Evolutionary conservation across 2,113 vertebrate genomes (phyloP).

Genomic region (Arvicanthis niloticus): DNA sequence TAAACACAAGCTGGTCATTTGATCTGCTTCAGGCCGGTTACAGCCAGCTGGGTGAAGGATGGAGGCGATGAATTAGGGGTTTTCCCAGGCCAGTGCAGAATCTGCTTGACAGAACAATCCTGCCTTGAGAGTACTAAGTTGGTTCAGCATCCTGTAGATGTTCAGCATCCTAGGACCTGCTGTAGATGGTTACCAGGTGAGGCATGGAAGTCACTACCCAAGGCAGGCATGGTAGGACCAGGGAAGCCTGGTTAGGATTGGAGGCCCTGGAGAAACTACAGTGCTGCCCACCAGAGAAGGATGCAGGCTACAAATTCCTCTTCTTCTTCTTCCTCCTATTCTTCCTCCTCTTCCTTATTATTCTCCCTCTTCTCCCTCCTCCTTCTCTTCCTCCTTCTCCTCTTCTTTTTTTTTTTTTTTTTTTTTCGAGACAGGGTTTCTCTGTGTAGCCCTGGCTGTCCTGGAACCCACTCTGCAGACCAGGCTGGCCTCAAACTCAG

Average conservation of each 20-base stretch:
- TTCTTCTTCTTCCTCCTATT: accelerated
- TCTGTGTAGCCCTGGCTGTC: too few relatives aligned
- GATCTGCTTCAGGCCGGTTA: conserved; percentile 66
- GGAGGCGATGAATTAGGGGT: accelerated
- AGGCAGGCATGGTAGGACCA: background rate
- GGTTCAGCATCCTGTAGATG: background rate
- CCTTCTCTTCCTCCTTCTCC: background rate
- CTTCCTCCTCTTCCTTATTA: background rate
- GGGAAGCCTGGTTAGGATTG: background rate
- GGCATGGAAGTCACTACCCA: background rate
- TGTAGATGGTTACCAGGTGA: background rate
- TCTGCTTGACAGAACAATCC: background rate
- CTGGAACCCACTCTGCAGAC: too few relatives aligned
- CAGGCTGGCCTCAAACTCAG: too few relatives aligned
- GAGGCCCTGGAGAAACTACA: background rate
- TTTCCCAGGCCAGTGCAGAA: background rate
- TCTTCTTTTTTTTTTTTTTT: too few relatives aligned
- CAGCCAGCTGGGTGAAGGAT: background rate
- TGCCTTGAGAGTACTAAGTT: background rate
- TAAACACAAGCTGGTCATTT: conserved; percentile 59
- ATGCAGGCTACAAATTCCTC: background rate
- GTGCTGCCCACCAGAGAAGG: background rate
- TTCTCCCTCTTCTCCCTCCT: background rate
- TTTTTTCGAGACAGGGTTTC: too few relatives aligned
- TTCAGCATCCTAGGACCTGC: too few relatives aligned